Base-by-base conservation (phyloP, 2,888 invertebrate species). In the Stegana nigrithorax region DNA sequence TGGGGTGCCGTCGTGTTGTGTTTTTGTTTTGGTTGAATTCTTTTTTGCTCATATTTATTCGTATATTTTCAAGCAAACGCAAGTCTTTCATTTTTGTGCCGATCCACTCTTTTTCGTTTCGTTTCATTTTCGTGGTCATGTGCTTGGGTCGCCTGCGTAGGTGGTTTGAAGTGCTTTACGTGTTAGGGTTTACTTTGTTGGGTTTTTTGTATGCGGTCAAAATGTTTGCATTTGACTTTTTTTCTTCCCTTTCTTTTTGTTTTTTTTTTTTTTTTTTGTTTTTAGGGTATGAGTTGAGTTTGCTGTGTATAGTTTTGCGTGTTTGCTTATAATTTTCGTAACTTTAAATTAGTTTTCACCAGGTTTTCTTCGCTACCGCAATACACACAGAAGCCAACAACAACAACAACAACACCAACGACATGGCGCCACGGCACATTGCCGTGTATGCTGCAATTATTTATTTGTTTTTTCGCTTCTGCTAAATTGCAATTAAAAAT, bases 251-350 rank as follows among this genome's bases (percentile, higher is more conserved):
- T 62, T 61, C 55, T 60, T 44, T 44, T 53, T 58, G 63, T 32
- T 1, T 36, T 53, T 45, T 60, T 42, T 55, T 60, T 44, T 45
- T 50, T 47, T 59, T 60, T 75, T 76, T 78, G 79, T 75, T 80
- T n/a, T n/a, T n/a, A n/a, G n/a, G n/a, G n/a, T n/a, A n/a, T n/a
- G n/a, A n/a, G n/a, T n/a, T n/a, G n/a, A n/a, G n/a, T n/a, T n/a
- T n/a, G n/a, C n/a, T n/a, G n/a, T n/a, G n/a, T n/a, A 75, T 73
- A 79, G 78, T 78, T 77, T 80, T 73, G 77, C 78, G 78, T 77
- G 78, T 77, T 80, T 77, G 78, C 73, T 75, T 75, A 80, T 80
- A 80, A 77, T 77, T 78, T 72, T 75, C 75, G 71, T 75, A n/a
- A n/a, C n/a, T n/a, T n/a, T n/a, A n/a, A 42, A 42, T 1, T n/a